Evolutionary conservation across 2,888 invertebrate genomes (phyloP).

Genomic region (Hipparchia sbordonii): DNA sequence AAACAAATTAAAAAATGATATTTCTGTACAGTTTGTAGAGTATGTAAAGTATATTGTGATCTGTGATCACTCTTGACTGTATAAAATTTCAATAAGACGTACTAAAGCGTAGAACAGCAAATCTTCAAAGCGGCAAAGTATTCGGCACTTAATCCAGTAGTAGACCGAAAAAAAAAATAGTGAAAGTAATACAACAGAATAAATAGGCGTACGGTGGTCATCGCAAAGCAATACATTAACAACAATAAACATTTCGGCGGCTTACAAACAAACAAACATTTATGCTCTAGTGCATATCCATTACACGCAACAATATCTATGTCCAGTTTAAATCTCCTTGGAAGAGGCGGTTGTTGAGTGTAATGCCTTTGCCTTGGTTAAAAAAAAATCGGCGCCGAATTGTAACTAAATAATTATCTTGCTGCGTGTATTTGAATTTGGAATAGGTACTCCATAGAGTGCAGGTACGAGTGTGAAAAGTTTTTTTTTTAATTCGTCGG

Average conservation of each 20-base stretch:
- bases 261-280: constrained; percentile 62
- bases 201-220: constrained; percentile 36
- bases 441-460: not conserved
- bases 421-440: constrained; percentile 18
- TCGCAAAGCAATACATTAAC: constrained; percentile 27
- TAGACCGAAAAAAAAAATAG: constrained; percentile 21
- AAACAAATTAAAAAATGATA: no score
- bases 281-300: constrained; percentile 80
- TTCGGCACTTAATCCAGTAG: constrained; percentile 20
- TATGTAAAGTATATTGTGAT: not conserved
- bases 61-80: not conserved
- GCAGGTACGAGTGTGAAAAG: not conserved
- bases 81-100: not conserved
- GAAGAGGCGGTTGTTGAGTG: constrained; percentile 52
- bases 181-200: constrained; percentile 15
- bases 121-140: constrained; percentile 11
- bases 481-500: constrained; percentile 1
- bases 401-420: not conserved
- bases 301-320: constrained; percentile 63
- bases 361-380: constrained; percentile 26
- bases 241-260: constrained; percentile 56
- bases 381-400: constrained; percentile 42
- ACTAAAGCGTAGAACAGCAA: not conserved
- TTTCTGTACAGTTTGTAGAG: no score
- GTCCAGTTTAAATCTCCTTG: constrained; percentile 57